A percentile compares a stretch with the other conserved stretches of the same genome.
phyloP scores from a whole-genome alignment of 2,113 vertebrate species.

The Otus sunia region DNA sequence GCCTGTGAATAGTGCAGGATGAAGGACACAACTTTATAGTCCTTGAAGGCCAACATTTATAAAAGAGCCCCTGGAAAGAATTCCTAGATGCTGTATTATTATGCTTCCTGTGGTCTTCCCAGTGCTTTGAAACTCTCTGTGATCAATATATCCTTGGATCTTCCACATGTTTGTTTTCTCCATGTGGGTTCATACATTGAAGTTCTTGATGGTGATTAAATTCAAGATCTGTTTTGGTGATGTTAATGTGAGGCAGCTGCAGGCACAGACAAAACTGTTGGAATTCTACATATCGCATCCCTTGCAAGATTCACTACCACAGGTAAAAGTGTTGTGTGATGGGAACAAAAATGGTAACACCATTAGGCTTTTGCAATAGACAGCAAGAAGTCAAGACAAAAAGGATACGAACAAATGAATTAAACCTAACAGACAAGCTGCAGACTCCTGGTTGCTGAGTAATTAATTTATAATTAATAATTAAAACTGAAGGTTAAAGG shows the following conservation, averaged over 20 bases:
- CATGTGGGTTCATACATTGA: fast-evolving
- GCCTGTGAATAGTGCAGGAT: background rate
- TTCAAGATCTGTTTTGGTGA: background rate
- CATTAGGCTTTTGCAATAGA: background rate
- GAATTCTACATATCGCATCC: background rate
- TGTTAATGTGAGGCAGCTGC: background rate
- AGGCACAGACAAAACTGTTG: background rate
- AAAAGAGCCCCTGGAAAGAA: too few species aligned
- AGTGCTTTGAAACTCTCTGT: background rate
- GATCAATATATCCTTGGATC: background rate
- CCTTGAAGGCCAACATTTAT: background rate
- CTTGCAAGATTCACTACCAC: background rate
- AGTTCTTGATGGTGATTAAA: background rate
- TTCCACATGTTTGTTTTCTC: background rate
- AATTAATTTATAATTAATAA: conserved; percentile 29
- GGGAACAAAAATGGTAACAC: background rate
- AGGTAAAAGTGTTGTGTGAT: background rate
- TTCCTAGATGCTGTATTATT: background rate
- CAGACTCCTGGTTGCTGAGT: background rate
- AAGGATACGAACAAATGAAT: background rate
- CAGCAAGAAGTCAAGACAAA: background rate
- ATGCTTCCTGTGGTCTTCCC: background rate
- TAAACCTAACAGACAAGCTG: background rate
- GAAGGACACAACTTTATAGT: background rate
- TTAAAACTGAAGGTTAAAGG: background rate